phyloP scores from a whole-genome alignment of 30 jellyfish, hydroid and myxozoan genomes.

The Hydractinia symbiolongicarpus region DNA sequence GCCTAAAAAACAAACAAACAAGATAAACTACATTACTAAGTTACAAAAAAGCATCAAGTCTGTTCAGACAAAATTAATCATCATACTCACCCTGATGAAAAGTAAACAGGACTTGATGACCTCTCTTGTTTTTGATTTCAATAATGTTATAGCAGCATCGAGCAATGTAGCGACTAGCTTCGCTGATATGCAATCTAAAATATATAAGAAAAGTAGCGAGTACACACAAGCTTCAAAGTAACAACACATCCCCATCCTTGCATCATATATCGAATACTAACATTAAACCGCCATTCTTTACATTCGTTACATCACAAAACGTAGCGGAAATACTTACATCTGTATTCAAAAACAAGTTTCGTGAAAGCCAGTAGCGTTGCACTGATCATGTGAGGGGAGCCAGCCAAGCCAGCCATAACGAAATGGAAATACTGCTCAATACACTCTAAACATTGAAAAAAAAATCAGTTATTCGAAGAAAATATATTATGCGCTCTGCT shows the following conservation, averaged over 20 bases:
- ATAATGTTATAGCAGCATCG: conserved; percentile 45
- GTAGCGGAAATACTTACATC: conserved; percentile 60
- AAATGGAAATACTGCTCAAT: conserved; percentile 44
- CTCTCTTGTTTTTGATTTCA: conserved; percentile 72
- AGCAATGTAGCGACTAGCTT: conserved; percentile 41
- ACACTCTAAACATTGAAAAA: conserved; percentile 43
- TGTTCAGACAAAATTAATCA: background rate
- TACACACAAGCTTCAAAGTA: too few relatives aligned
- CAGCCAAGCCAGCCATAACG: conserved; percentile 92
- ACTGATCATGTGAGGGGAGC: conserved; percentile 89
- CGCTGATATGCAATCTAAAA: conserved; percentile 53
- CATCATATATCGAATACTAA: too few relatives aligned
- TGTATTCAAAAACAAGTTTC: conserved; percentile 46
- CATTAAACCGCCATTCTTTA: too few relatives aligned
- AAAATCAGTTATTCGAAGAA: background rate
- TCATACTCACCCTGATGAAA: conserved; percentile 47
- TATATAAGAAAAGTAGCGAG: background rate
- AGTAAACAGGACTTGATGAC: conserved; percentile 65
- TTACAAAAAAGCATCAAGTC: background rate
- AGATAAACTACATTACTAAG: background rate
- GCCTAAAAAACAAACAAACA: conserved; percentile 20
- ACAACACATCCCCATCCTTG: too few relatives aligned
- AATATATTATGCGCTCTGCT: background rate
- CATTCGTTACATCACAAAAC: background rate
- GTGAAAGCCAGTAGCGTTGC: conserved; percentile 81